These are phyloP conservation scores for Rhagoletis zephyria DNA, from an alignment of 1,140 invertebrate species.

Conservation along the genomic window DNA sequence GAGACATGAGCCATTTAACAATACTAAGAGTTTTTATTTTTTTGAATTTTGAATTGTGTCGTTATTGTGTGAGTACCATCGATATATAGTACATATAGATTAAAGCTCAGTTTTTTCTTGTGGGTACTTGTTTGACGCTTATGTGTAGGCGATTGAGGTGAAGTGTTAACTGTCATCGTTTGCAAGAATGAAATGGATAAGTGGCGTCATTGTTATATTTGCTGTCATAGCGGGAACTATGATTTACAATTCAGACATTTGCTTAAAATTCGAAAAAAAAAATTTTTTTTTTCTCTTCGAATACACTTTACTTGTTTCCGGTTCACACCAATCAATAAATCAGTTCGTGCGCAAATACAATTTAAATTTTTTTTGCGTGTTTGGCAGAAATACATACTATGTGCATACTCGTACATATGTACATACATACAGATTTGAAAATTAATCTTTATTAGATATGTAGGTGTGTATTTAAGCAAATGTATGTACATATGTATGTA, in stretches of 20 bases:
- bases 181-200: neutral
- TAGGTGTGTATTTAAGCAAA: neutral
- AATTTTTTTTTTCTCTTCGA: constrained; percentile 2
- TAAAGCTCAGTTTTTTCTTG: neutral
- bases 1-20: no score
- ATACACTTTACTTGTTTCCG: constrained; percentile 3
- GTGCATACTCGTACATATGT: no score
- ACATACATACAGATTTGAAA: no score
- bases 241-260: neutral
- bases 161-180: neutral
- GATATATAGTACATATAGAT: no score
- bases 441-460: no score
- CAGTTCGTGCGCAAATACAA: neutral
- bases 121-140: neutral
- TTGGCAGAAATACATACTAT: neutral
- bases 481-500: neutral
- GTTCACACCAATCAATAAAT: neutral
- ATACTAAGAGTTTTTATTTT: no score
- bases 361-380: neutral
- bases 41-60: no score
- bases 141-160: neutral
- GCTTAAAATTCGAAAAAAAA: neutral
- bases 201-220: constrained; percentile 37
- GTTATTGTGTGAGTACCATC: no score
- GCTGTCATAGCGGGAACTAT: constrained; percentile 8